Conservation (phyloP, 2,113 vertebrate genomes). For the Motacilla tschutschensis region DNA sequence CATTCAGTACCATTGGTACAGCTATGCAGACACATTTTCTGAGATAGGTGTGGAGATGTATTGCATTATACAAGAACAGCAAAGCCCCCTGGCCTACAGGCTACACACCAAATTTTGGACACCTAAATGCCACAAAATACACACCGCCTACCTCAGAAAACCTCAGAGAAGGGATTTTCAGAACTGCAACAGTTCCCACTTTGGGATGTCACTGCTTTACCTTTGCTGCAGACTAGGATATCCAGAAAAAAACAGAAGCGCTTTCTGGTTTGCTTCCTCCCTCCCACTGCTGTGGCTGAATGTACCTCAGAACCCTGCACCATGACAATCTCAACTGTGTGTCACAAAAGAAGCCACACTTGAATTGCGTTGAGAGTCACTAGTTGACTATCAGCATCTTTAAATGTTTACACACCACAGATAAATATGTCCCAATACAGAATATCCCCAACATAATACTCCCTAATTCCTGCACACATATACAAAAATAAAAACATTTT, state of each 20-base stretch:
- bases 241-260: neutral
- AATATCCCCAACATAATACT: neutral
- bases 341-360: neutral
- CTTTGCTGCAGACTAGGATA: neutral
- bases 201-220: neutral
- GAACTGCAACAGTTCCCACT: neutral
- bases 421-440: neutral
- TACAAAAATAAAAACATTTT: neutral
- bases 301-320: rapidly evolving
- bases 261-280: neutral
- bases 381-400: neutral
- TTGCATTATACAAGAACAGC: neutral
- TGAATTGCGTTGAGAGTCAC: neutral
- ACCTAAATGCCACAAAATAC: neutral
- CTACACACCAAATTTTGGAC: neutral
- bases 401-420: neutral
- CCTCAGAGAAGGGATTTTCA: neutral
- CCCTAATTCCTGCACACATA: neutral
- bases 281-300: neutral
- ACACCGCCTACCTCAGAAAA: neutral
- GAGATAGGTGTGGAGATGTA: neutral
- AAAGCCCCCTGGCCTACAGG: neutral
- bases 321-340: rapidly evolving
- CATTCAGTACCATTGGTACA: neutral
- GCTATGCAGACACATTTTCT: neutral